phyloP scores from a whole-genome alignment of 1,140 invertebrate genomes.

The Trichonephila clavata region DNA sequence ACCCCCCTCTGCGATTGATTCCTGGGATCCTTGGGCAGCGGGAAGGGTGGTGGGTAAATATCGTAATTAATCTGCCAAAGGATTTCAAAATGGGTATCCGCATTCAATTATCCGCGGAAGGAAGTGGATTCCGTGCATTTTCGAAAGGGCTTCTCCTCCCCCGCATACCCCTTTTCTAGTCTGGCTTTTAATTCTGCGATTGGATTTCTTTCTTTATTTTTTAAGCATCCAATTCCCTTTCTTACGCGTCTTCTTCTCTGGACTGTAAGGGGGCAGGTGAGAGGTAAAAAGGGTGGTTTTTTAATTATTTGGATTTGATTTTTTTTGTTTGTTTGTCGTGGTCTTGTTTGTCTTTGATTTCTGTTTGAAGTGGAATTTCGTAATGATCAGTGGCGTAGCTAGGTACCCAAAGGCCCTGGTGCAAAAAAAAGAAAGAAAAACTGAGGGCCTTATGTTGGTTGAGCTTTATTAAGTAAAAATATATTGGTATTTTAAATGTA shows the following conservation, averaged over 20 bases:
- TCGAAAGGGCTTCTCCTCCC: neutral
- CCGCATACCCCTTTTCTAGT: too few relatives aligned
- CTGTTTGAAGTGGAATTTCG: too few relatives aligned
- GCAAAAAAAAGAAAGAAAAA: too few relatives aligned
- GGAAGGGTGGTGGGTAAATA: constrained; percentile 49
- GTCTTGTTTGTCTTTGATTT: neutral
- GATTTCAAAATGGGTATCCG: constrained; percentile 71
- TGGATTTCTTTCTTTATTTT: neutral
- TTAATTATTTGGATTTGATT: neutral
- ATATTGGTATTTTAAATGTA: too few relatives aligned
- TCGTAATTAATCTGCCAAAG: constrained; percentile 75
- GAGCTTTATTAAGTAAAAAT: too few relatives aligned
- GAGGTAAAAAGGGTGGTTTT: neutral
- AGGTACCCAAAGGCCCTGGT: too few relatives aligned
- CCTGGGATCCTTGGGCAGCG: neutral
- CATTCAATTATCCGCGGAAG: constrained; percentile 69
- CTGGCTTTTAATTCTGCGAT: neutral
- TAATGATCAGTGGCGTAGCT: too few relatives aligned
- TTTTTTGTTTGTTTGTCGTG: neutral
- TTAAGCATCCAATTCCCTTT: neutral
- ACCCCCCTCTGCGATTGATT: constrained; percentile 24
- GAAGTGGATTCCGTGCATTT: constrained; percentile 3
- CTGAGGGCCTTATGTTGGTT: too few relatives aligned
- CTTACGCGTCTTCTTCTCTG: neutral
- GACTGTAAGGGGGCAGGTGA: neutral